These are phyloP conservation scores for Lucilia cuprina DNA, from an alignment of 1,140 invertebrate species.

Conservation along the genomic window DNA sequence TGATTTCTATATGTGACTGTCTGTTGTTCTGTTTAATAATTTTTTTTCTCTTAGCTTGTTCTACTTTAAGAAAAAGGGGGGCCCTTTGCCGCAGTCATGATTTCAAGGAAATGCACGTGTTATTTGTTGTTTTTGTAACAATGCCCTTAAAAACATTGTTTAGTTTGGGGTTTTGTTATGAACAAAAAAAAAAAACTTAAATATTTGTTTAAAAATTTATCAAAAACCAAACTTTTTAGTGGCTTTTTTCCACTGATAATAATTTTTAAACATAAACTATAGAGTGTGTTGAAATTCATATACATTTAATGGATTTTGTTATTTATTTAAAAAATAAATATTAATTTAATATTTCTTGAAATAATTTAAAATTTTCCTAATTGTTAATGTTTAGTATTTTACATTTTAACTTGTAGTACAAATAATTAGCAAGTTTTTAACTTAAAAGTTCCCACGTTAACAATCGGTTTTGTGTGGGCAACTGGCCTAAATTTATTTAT, in stretches of 20 bases:
- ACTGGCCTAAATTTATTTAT: not conserved
- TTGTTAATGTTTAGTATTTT: not conserved
- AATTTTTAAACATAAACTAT: not conserved
- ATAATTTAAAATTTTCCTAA: not conserved
- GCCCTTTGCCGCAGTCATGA: not conserved
- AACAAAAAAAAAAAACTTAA: not conserved
- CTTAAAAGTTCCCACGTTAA: not conserved
- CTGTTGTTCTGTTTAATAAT: not conserved
- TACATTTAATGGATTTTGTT: not conserved
- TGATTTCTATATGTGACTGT: slow-evolving; percentile 14
- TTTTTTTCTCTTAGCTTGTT: not conserved
- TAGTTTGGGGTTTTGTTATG: not conserved
- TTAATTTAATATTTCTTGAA: not conserved
- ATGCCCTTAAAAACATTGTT: not conserved
- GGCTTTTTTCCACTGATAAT: not conserved
- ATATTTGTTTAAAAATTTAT: slow-evolving; percentile 8
- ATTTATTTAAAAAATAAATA: not conserved
- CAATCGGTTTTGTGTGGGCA: not conserved
- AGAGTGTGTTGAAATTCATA: not conserved
- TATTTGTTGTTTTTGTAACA: slow-evolving; percentile 3
- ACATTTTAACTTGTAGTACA: not conserved
- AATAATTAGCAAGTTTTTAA: not conserved
- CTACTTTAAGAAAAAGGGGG: not conserved
- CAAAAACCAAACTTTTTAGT: not conserved
- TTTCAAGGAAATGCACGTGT: not conserved